phyloP scores from a whole-genome alignment of 2,797 vertebrate species.

The Acanthis flammea region DNA sequence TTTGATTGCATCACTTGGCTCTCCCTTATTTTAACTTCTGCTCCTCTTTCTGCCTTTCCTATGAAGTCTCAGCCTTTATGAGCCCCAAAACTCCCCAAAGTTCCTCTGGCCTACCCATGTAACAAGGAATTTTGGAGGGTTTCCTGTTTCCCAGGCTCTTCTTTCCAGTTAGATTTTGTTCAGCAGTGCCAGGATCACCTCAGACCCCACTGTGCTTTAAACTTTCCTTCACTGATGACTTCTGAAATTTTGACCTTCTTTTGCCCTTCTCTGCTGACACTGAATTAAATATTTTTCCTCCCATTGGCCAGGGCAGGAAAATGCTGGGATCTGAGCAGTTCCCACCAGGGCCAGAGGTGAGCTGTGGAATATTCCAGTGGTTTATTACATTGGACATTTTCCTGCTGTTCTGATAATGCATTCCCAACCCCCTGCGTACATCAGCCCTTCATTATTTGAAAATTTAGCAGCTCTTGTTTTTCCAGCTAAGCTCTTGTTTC shows the following conservation, averaged over 20 bases:
- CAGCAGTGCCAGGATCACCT: neutral
- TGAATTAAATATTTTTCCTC: conserved; percentile 42
- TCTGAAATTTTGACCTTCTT: neutral
- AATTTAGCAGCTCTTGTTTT: conserved; percentile 50
- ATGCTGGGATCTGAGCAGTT: conserved; percentile 43
- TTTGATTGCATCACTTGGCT: neutral
- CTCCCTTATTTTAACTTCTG: neutral
- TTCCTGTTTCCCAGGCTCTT: neutral
- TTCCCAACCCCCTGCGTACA: neutral
- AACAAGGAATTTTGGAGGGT: neutral
- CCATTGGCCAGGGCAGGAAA: conserved; percentile 28
- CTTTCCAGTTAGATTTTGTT: neutral
- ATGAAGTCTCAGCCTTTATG: fast-evolving
- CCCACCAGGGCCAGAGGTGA: conserved; percentile 42
- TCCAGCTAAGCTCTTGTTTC: neutral
- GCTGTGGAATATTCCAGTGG: conserved; percentile 17
- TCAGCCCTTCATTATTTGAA: conserved; percentile 37
- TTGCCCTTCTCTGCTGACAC: neutral
- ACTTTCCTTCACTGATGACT: neutral
- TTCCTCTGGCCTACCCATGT: neutral
- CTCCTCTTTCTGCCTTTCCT: neutral
- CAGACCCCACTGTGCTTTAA: neutral
- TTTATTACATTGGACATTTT: conserved; percentile 44
- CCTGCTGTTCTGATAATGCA: conserved; percentile 33
- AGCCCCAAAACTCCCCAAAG: neutral